Conservation (phyloP, 1,140 invertebrate species). For the Pinna nobilis region DNA sequence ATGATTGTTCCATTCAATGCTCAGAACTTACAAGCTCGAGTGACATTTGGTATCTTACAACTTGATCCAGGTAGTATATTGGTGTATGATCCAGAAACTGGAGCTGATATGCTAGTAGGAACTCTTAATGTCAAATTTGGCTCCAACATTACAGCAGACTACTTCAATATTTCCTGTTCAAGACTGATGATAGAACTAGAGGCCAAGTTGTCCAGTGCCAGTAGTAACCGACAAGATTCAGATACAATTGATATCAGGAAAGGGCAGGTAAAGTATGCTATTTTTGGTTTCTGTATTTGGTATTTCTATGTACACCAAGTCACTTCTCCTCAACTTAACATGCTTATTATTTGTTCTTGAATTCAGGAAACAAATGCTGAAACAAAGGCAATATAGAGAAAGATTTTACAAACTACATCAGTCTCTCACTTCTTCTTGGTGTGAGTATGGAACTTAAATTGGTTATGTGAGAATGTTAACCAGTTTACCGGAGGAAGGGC, state of each 20-base stretch:
- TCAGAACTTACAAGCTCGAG: conserved; percentile 42
- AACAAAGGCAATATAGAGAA: too few species aligned
- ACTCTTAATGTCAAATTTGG: conserved; percentile 56
- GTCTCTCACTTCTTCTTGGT: too few species aligned
- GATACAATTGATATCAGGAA: conserved; percentile 47
- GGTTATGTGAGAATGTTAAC: too few species aligned
- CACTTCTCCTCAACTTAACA: too few species aligned
- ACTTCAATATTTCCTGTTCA: conserved; percentile 59
- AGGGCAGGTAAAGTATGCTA: conserved; percentile 38
- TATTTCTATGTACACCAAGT: too few species aligned
- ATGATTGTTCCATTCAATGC: conserved; percentile 55
- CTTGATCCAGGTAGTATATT: conserved; percentile 59
- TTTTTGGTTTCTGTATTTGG: too few species aligned
- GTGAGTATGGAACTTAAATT: too few species aligned
- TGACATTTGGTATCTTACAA: conserved; percentile 61
- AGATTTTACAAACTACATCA: too few species aligned
- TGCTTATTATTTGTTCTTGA: too few species aligned
- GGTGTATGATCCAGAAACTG: conserved; percentile 60
- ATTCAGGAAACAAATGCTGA: too few species aligned
- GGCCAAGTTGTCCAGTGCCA: conserved; percentile 54
- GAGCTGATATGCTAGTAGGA: conserved; percentile 60
- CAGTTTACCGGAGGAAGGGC: too few species aligned
- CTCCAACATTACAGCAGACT: conserved; percentile 56
- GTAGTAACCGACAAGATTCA: conserved; percentile 49
- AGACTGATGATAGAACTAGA: conserved; percentile 56